Evolutionary conservation across 2,113 vertebrate genomes (phyloP).

Genomic region (human): DNA sequence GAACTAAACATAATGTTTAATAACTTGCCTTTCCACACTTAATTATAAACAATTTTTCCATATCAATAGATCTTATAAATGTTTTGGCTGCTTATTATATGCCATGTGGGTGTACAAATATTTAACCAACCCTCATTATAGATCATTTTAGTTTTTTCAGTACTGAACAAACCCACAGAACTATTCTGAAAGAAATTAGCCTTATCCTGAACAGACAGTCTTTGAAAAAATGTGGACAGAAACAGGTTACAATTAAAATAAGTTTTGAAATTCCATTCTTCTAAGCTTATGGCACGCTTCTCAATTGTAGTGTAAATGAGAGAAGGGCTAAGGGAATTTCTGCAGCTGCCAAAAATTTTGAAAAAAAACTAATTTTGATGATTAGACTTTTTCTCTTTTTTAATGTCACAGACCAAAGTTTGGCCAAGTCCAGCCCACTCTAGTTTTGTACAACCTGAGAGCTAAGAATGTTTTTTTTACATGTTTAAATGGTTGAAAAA

Average conservation of each 20-base stretch:
- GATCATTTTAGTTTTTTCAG: background rate
- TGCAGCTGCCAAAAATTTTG: background rate
- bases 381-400: background rate
- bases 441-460: background rate
- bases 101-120: background rate
- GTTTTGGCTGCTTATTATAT: background rate
- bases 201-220: background rate
- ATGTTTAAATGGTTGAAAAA: slow-evolving; percentile 3
- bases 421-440: background rate
- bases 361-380: background rate
- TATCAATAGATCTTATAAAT: background rate
- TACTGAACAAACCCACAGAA: background rate
- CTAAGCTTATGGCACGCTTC: background rate
- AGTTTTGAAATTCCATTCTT: background rate
- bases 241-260: background rate
- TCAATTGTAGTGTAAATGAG: background rate
- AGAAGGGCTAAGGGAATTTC: background rate
- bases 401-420: background rate
- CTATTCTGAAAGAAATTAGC: slow-evolving; percentile 25
- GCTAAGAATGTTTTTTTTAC: background rate
- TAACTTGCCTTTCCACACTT: background rate
- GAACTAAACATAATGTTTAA: background rate
- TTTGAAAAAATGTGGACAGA: background rate
- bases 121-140: background rate
- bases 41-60: background rate